Percentiles rank a stretch among this genome's conserved stretches.
phyloP scores from a whole-genome alignment of 2,888 invertebrate species.

The Drosophila borealis region DNA sequence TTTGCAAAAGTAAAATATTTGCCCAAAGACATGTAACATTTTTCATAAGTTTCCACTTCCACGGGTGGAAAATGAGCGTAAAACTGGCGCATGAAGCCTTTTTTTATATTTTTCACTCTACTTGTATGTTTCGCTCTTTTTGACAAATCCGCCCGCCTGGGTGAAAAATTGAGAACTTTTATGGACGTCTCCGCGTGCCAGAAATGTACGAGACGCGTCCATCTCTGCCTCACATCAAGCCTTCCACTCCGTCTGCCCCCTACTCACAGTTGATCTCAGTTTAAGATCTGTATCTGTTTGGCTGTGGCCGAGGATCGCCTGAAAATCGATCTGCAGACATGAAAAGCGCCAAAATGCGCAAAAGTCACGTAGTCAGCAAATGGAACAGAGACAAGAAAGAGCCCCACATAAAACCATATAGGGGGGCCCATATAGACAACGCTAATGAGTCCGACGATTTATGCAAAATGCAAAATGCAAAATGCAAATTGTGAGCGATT shows the following conservation, averaged over 20 bases:
- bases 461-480: constrained; percentile 30
- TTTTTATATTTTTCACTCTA: no score
- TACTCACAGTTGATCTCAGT: constrained; percentile 8
- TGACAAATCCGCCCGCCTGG: no score
- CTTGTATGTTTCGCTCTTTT: no score
- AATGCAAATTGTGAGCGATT: neutral
- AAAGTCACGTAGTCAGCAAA: constrained; percentile 76
- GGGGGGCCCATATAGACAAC: constrained; percentile 72
- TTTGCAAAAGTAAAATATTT: no score
- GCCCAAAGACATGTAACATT: no score
- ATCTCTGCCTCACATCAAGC: neutral
- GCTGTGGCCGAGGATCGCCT: constrained; percentile 43
- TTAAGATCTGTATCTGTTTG: constrained; percentile 54
- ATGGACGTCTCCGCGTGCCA: neutral
- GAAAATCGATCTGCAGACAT: constrained; percentile 71
- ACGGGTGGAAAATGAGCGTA: no score
- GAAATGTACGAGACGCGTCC: neutral
- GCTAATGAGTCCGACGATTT: constrained; percentile 55
- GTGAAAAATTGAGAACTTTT: no score
- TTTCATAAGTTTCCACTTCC: no score
- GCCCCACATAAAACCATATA: constrained; percentile 45
- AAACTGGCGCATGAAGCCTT: no score
- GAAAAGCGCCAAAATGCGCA: constrained; percentile 57
- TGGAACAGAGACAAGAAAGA: constrained; percentile 53
- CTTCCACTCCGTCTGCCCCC: neutral